Percentiles rank a stretch among this genome's conserved stretches.
Conservation (phyloP, 2,888 invertebrate species). For the Meiosimyza decipiens region DNA sequence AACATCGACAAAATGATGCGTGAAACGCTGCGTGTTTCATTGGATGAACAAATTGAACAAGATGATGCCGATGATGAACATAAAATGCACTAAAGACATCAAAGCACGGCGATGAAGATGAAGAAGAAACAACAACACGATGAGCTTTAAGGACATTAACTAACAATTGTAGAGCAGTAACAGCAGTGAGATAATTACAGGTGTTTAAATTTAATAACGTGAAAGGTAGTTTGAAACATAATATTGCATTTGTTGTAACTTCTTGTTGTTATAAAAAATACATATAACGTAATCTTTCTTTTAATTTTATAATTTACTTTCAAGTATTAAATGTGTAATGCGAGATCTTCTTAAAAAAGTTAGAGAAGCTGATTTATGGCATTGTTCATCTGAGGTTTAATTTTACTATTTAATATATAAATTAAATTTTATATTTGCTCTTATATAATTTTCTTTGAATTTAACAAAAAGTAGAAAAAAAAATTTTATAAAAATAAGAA, state of each 20-base stretch:
- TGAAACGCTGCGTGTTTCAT: constrained; percentile 79
- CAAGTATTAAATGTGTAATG: not conserved
- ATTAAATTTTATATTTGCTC: constrained; percentile 5
- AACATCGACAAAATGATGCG: constrained; percentile 92
- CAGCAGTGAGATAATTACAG: not conserved
- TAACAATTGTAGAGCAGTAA: not conserved
- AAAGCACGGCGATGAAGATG: constrained; percentile 56
- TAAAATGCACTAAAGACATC: constrained; percentile 65
- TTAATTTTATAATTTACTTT: constrained; percentile 1
- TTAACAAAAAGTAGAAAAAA: not conserved
- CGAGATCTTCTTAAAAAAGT: not conserved
- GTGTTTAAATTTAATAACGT: constrained; percentile 47
- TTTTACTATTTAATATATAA: constrained; percentile 28
- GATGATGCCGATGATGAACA: constrained; percentile 67
- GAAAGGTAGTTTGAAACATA: constrained; percentile 52
- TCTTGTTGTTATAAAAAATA: not conserved
- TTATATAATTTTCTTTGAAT: constrained; percentile 3
- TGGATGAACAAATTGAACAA: constrained; percentile 74
- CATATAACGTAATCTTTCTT: not conserved
- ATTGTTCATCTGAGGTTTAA: too few species aligned
- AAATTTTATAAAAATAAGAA: constrained; percentile 7
- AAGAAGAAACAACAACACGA: constrained; percentile 70
- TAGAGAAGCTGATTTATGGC: too few species aligned
- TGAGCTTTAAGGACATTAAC: constrained; percentile 69
- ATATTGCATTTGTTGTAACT: constrained; percentile 28